Conservation (phyloP, 2,113 vertebrate genomes). For the Coptodon bakossiorum region DNA sequence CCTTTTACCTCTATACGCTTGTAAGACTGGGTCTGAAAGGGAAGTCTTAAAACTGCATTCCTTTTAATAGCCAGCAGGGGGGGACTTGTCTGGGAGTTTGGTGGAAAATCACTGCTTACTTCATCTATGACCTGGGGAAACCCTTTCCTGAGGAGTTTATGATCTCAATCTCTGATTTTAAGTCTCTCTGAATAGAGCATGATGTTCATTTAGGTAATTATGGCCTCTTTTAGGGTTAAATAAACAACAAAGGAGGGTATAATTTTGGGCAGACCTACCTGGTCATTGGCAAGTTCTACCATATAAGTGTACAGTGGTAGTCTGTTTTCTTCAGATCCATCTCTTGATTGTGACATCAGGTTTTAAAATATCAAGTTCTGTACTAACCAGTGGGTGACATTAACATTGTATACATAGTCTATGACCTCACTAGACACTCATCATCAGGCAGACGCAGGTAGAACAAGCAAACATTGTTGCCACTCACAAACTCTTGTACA, state of each 20-base stretch:
- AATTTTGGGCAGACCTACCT: neutral
- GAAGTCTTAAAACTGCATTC: neutral
- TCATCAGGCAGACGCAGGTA: neutral
- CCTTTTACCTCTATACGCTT: neutral
- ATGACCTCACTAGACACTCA: neutral
- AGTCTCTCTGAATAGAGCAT: neutral
- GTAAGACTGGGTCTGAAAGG: neutral
- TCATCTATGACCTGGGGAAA: neutral
- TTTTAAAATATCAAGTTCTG: neutral
- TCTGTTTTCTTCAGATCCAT: neutral
- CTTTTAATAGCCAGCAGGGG: neutral
- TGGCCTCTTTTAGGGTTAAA: neutral
- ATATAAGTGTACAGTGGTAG: neutral
- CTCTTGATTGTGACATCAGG: neutral
- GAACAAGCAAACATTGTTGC: neutral
- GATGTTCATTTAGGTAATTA: neutral
- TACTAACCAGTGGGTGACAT: neutral
- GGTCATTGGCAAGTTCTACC: neutral
- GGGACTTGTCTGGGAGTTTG: neutral
- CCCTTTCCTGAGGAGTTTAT: neutral
- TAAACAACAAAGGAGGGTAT: neutral
- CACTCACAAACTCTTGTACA: neutral
- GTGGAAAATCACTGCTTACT: neutral
- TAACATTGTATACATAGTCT: neutral
- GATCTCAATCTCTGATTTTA: neutral